These are phyloP conservation scores for Zaprionus gabonicus DNA, from an alignment of 1,140 invertebrate species.

Conservation along the genomic window DNA sequence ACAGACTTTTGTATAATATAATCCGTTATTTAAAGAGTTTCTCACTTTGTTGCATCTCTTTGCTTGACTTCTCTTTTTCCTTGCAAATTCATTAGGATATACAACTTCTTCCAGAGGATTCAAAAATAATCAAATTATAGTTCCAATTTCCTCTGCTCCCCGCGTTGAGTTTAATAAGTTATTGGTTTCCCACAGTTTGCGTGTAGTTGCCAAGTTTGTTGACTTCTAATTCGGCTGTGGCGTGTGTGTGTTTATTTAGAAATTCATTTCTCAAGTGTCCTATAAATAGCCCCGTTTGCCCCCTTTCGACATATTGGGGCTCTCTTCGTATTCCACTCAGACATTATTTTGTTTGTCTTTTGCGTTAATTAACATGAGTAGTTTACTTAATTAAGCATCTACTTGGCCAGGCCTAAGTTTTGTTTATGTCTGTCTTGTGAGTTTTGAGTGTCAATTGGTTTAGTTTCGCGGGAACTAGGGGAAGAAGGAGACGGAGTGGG, in stretches of 20 bases:
- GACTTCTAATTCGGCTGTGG: conserved; percentile 47
- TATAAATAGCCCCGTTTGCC: conserved; percentile 59
- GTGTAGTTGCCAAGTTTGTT: conserved; percentile 57
- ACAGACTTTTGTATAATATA: neutral
- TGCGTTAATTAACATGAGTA: conserved; percentile 79
- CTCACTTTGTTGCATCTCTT: neutral
- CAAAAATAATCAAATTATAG: too few relatives aligned
- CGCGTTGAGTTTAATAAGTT: neutral
- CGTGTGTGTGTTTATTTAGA: conserved; percentile 59
- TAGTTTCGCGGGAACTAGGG: neutral
- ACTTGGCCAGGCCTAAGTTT: conserved; percentile 45
- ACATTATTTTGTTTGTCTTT: conserved; percentile 69
- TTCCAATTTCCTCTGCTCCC: neutral
- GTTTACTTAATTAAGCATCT: conserved; percentile 78
- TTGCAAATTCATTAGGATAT: too few relatives aligned
- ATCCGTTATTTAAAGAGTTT: neutral
- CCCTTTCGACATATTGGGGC: conserved; percentile 22
- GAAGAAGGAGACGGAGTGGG: too few relatives aligned
- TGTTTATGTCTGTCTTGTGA: conserved; percentile 62
- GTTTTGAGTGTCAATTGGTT: conserved; percentile 24
- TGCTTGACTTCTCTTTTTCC: neutral
- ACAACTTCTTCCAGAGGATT: too few relatives aligned
- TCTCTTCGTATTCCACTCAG: conserved; percentile 17
- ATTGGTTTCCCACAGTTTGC: neutral
- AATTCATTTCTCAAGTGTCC: conserved; percentile 58